Percentiles rank a stretch among this genome's conserved stretches.
Conservation (phyloP, 2,797 vertebrate genomes). For the Philypnodon macrostomus region DNA sequence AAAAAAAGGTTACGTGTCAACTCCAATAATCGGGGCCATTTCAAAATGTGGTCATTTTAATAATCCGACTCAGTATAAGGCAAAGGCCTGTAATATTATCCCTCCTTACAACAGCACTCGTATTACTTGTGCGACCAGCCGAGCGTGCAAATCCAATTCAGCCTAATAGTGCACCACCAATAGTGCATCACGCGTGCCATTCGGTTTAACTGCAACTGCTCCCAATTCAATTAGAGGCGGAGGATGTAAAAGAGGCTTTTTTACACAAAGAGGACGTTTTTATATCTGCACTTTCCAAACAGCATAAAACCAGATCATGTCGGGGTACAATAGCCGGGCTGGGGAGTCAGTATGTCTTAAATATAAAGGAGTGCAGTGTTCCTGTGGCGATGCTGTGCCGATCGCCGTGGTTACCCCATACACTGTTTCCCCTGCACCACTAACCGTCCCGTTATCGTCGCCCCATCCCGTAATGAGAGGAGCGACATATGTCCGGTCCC, state of each 20-base stretch:
- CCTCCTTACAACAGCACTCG: conserved; percentile 46
- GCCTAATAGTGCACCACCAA: conserved; percentile 57
- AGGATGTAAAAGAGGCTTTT: conserved; percentile 48
- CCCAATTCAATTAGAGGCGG: conserved; percentile 52
- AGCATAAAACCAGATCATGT: conserved; percentile 20
- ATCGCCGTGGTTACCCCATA: conserved; percentile 12
- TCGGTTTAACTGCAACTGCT: conserved; percentile 57
- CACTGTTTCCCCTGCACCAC: conserved; percentile 43
- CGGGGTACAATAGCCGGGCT: conserved; percentile 18
- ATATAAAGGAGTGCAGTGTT: conserved; percentile 30
- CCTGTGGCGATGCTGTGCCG: conserved; percentile 26
- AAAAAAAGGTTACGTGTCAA: conserved; percentile 4
- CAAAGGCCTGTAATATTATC: conserved; percentile 36
- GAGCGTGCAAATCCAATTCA: conserved; percentile 61
- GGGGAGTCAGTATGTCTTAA: conserved; percentile 38
- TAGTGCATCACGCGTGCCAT: conserved; percentile 49
- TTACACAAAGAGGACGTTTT: conserved; percentile 38
- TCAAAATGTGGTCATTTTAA: conserved; percentile 21
- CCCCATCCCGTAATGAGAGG: conserved; percentile 56
- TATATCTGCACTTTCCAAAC: conserved; percentile 32
- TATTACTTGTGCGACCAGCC: conserved; percentile 46
- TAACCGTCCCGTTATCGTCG: conserved; percentile 50
- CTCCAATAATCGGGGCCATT: conserved; percentile 1
- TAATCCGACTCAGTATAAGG: conserved; percentile 13
- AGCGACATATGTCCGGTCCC: conserved; percentile 62